A percentile compares a stretch with the other conserved stretches of the same genome.
Conservation (phyloP, 2,113 vertebrate species). For the Amphiprion ocellaris region DNA sequence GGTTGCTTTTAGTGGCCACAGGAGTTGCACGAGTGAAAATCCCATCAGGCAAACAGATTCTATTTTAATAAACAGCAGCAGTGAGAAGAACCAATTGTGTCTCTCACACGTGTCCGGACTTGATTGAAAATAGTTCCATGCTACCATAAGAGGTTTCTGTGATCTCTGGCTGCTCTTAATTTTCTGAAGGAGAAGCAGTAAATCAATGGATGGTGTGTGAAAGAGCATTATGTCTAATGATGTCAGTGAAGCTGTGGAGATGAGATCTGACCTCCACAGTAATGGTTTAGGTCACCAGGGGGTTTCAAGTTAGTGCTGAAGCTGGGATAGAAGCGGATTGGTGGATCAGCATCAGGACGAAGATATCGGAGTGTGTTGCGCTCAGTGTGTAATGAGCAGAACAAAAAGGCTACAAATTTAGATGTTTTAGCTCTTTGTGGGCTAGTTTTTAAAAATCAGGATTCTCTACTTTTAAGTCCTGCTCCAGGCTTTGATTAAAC, state of each 20-base stretch:
- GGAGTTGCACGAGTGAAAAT: constrained; percentile 34
- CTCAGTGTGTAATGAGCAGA: too few relatives aligned
- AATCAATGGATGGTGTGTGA: constrained; percentile 29
- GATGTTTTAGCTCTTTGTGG: too few relatives aligned
- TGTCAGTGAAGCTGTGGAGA: constrained; percentile 8
- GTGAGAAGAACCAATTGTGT: background rate
- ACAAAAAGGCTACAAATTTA: too few relatives aligned
- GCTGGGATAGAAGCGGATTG: background rate
- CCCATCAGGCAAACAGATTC: background rate
- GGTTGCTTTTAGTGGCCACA: constrained; percentile 23
- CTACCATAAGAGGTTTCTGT: background rate
- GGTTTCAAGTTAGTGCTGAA: background rate
- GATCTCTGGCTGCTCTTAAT: background rate
- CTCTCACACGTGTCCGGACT: background rate
- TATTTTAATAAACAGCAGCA: constrained; percentile 11
- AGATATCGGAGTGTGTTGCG: too few relatives aligned
- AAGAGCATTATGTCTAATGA: constrained; percentile 19
- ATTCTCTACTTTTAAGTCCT: too few relatives aligned
- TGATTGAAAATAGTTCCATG: background rate
- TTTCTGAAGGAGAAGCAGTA: background rate
- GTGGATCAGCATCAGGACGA: too few relatives aligned
- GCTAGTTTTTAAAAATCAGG: too few relatives aligned
- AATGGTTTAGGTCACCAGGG: constrained; percentile 17
- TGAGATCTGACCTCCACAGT: constrained; percentile 41
- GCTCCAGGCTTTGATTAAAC: too few relatives aligned